These are phyloP conservation scores for Eudasyphora cyanicolor DNA, from an alignment of 2,888 invertebrate genomes.

Conservation along the genomic window DNA sequence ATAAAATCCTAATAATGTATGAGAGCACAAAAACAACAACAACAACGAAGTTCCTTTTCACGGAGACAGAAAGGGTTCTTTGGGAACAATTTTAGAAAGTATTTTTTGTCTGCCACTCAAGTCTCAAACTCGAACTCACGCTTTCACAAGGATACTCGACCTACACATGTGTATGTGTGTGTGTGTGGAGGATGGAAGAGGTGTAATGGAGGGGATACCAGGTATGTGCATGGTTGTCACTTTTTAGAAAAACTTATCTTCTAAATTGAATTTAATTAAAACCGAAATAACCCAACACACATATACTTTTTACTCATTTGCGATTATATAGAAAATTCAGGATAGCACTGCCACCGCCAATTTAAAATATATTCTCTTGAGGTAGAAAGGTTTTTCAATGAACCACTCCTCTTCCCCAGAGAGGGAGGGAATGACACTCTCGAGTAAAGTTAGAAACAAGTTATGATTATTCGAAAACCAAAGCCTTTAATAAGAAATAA, in stretches of 20 bases:
- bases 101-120: slow-evolving; percentile 54
- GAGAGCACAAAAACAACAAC: slow-evolving; percentile 4
- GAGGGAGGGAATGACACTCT: too few relatives aligned
- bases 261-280: slow-evolving; percentile 79
- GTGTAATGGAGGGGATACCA: neutral
- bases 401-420: too few relatives aligned
- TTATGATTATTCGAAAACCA: too few relatives aligned
- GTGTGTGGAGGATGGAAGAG: slow-evolving; percentile 7
- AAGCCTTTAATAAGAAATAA: too few relatives aligned
- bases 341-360: neutral
- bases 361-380: slow-evolving; percentile 27
- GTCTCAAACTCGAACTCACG: neutral
- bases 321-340: neutral
- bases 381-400: too few relatives aligned
- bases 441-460: too few relatives aligned
- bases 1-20: slow-evolving; percentile 62
- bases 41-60: neutral
- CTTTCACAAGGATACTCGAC: neutral
- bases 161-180: neutral
- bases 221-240: slow-evolving; percentile 52
- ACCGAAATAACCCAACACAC: slow-evolving; percentile 65
- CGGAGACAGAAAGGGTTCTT: slow-evolving; percentile 26
- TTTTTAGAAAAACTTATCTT: slow-evolving; percentile 68
- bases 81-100: slow-evolving; percentile 56
- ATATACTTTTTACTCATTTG: slow-evolving; percentile 11